Base-by-base conservation (phyloP, 2,888 invertebrate species). In the Venustoraphidia nigricollis region DNA sequence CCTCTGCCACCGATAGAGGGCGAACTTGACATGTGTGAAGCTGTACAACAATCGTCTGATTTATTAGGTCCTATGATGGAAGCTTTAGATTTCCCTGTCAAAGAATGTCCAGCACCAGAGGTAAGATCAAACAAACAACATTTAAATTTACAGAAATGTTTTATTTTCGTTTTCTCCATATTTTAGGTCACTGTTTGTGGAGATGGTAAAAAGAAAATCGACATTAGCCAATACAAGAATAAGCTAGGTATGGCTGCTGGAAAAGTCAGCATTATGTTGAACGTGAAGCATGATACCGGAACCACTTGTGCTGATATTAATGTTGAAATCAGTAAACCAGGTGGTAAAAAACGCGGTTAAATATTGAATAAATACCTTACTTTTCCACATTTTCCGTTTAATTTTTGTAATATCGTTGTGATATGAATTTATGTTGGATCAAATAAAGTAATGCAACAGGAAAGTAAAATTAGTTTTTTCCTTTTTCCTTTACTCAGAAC, bases 221-320 rank as follows among this genome's bases (percentile, higher is more conserved):
- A 63, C 48, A 40, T 71, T 9, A 60, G 62, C n/a, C 67, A 66
- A 51, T 70, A 62, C 53, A 70, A 70, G 52, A 58, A 64, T 34
- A 61, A 69, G 56, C 50, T 71, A 44, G 60, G 65, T 45, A 60
- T 70, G 60, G 67, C 62, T 0, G 63, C 62, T 11, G 71, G 71
- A 35, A 62, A 60, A 43, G 56, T 66, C 10, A 59, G 63, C 8
- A 50, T 67, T 2, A 64, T 65, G 49, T 51, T 64, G 2, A 62
- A 65, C 45, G 58, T 66, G 35, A 58, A 58, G 11, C 69, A 70
- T 49, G 71, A 71, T 50, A 65, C 63, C 46, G 71, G 70, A 51
- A 62, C 62, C 58, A 49, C 54, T 34, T 55, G 57, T 43, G 39
- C 53, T 17, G 56, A 57, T 44, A 47, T 57, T 8, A 52, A 44